Evolutionary conservation across 2,113 vertebrate genomes (phyloP), one percentile per base, ranked within the genome.

Genomic region (Sterna hirundo): DNA sequence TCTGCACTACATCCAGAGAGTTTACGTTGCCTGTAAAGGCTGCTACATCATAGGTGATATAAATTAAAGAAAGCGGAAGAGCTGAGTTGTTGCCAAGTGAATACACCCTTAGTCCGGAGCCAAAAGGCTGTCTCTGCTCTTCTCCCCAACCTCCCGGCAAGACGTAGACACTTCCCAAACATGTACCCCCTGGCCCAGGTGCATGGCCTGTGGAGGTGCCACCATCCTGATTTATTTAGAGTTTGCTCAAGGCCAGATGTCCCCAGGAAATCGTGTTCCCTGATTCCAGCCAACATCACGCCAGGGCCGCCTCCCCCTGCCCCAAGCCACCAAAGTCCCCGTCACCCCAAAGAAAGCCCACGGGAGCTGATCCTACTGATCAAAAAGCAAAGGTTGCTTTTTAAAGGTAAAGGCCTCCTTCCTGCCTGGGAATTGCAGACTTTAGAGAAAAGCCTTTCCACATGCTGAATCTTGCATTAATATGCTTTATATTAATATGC

Each of bases 381-480:
- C 16, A 47, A 90, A 94, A 94, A 51, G 3, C 34, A 57, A 93
- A 76, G 49, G 27, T 19, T 52, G 17, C 2, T 69, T 36, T 83
- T 38, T 22, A 83, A 86, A 83, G 19, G 23, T 57, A 93, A 95
- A 95, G 15, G 57, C 70, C 44, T 93, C 34, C 49, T 95, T 93
- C 74, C 84, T 94, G 82, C 42, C 74, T 79, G 54, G 52, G 57
- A 87, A 89, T 57, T 82, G 52, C 36, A 82, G 78, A 44, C 77
- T 91, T 57, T 44, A 69, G 40, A 71, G 74, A 51, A 96, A 96
- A 96, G 38, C 77, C 36, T 72, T 93, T 93, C 93, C 78, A 90
- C 75, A 65, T 85, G 87, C 49, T 91, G 78, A 65, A 78, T 15
- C 23, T 74, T 74, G 47, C 52, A 91, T 54, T 64, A 79, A 87